Percentiles rank a stretch among this genome's conserved stretches.
Evolutionary conservation across 1,140 invertebrate species (phyloP).

Genomic region (Epicauta chinensis): DNA sequence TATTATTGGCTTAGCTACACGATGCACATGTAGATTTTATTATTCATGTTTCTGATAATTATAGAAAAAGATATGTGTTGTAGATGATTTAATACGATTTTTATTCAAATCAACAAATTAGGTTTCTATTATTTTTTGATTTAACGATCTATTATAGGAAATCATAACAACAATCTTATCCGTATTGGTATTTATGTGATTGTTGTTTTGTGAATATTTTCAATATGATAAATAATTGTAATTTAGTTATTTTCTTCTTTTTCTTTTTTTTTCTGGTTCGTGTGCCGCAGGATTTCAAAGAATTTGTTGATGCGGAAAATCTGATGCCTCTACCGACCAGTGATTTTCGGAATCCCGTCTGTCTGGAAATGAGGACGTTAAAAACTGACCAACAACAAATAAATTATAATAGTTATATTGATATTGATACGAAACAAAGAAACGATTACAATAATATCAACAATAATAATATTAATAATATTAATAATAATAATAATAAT

Average conservation of each 20-base stretch:
- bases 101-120: no score
- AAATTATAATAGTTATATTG: constrained; percentile 42
- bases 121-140: no score
- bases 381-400: constrained; percentile 42
- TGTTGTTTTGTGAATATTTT: not conserved
- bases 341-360: constrained; percentile 69
- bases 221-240: not conserved
- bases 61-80: no score
- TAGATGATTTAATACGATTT: no score
- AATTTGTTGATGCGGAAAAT: constrained; percentile 79
- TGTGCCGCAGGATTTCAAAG: constrained; percentile 70
- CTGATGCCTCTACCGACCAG: constrained; percentile 76
- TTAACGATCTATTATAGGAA: no score
- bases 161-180: no score
- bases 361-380: constrained; percentile 69
- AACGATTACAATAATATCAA: constrained; percentile 7
- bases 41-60: no score
- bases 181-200: not conserved
- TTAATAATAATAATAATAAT: constrained; percentile 36
- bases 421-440: constrained; percentile 33
- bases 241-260: not conserved
- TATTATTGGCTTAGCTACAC: constrained; percentile 18
- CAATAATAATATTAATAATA: no score
- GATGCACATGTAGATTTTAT: constrained; percentile 15
- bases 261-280: not conserved